Conservation (phyloP, 1,140 invertebrate genomes). For the Macrocentrus cingulum region DNA sequence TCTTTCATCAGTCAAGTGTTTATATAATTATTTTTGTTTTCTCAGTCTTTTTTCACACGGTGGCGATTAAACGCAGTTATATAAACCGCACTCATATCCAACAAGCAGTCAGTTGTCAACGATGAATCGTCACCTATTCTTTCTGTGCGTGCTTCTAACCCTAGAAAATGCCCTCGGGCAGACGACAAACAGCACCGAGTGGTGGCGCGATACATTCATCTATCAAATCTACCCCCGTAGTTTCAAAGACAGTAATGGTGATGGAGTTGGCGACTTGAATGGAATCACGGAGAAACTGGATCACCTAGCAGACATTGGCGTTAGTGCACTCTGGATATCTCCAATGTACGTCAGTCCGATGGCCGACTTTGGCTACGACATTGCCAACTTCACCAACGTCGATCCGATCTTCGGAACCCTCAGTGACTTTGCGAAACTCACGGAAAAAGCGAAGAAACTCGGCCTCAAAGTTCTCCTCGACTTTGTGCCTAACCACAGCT, state of each 20-base stretch:
- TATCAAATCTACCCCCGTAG: constrained; percentile 76
- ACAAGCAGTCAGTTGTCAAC: no score
- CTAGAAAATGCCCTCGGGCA: no score
- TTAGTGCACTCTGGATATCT: constrained; percentile 59
- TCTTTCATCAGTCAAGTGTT: no score
- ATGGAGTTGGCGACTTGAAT: constrained; percentile 75
- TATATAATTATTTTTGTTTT: no score
- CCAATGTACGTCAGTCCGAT: constrained; percentile 61
- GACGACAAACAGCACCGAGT: no score
- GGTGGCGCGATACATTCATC: constrained; percentile 74
- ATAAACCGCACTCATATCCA: no score
- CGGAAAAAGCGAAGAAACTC: constrained; percentile 37
- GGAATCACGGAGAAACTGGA: constrained; percentile 44
- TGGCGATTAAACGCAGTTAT: no score
- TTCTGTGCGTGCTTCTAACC: no score
- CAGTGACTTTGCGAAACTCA: constrained; percentile 57
- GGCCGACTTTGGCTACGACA: constrained; percentile 60
- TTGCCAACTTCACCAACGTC: constrained; percentile 58
- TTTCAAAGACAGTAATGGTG: constrained; percentile 74
- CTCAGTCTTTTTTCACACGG: no score
- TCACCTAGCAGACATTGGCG: constrained; percentile 43
- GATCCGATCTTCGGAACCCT: constrained; percentile 59
- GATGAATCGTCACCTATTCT: no score
- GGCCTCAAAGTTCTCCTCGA: constrained; percentile 68
- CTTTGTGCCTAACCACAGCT: constrained; percentile 80